Percentiles rank a stretch among this genome's conserved stretches.
phyloP scores from a whole-genome alignment of 2,888 invertebrate species.

The Ommatoiulus sabulosus region DNA sequence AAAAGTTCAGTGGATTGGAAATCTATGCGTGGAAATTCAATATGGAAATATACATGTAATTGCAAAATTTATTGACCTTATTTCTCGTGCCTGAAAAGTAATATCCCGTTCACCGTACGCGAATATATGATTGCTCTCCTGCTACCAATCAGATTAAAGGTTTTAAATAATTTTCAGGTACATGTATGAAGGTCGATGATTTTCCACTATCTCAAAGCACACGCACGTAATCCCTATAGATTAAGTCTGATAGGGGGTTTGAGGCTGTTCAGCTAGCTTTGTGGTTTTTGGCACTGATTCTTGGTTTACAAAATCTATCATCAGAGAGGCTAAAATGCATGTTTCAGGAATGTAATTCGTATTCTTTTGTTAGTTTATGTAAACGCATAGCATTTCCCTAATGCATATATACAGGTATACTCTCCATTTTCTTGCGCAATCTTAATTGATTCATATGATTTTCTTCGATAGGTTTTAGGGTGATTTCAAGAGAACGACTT shows the following conservation, averaged over 20 bases:
- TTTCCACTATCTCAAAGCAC: not conserved
- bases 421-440: not conserved
- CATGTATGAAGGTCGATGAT: not conserved
- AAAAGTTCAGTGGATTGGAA: too few relatives aligned
- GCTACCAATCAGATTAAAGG: not conserved
- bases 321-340: constrained; percentile 8
- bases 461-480: not conserved
- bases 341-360: constrained; percentile 15
- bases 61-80: too few relatives aligned
- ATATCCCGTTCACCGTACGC: too few relatives aligned
- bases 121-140: not conserved
- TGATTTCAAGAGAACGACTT: not conserved
- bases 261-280: not conserved
- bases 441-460: not conserved
- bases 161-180: too few relatives aligned
- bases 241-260: not conserved
- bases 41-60: too few relatives aligned
- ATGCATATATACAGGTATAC: not conserved
- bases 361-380: not conserved
- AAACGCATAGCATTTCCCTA: not conserved
- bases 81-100: too few relatives aligned
- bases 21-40: too few relatives aligned
- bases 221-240: not conserved
- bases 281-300: constrained; percentile 11
- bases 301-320: not conserved